Conservation (phyloP, 2,888 invertebrate species). For the Nomada flava region DNA sequence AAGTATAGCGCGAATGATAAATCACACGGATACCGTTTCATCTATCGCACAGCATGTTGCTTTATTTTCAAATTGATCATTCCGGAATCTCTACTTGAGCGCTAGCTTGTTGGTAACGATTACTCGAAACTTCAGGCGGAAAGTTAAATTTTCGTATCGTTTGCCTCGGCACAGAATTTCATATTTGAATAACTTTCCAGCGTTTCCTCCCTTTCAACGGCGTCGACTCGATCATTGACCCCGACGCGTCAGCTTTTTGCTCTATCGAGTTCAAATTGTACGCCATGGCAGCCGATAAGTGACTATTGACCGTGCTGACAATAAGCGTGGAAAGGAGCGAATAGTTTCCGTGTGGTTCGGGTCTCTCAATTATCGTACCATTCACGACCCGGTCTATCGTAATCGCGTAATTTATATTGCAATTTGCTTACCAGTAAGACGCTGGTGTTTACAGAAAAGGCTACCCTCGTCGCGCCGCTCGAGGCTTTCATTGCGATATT, state of each 20-base stretch:
- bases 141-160: no score
- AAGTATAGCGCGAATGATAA: background rate
- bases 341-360: conserved; percentile 4
- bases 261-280: conserved; percentile 14
- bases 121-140: no score
- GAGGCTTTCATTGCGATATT: conserved; percentile 2
- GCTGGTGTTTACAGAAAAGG: background rate
- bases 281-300: conserved; percentile 36
- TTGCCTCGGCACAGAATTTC: background rate
- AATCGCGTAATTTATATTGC: conserved; percentile 7
- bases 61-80: background rate
- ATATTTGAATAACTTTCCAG: background rate
- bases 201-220: background rate
- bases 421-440: no score
- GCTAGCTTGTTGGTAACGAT: background rate
- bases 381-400: background rate
- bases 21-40: background rate
- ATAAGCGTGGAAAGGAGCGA: conserved; percentile 1
- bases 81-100: background rate
- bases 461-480: background rate
- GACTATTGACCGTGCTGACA: conserved; percentile 42
- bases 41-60: background rate
- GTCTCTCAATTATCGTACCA: conserved; percentile 3
- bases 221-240: conserved; percentile 32
- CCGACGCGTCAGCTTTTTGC: conserved; percentile 11